Percentiles rank a stretch among this genome's conserved stretches.
These are phyloP conservation scores for Papilio polytes DNA, from an alignment of 1,140 invertebrate genomes.

Conservation along the genomic window DNA sequence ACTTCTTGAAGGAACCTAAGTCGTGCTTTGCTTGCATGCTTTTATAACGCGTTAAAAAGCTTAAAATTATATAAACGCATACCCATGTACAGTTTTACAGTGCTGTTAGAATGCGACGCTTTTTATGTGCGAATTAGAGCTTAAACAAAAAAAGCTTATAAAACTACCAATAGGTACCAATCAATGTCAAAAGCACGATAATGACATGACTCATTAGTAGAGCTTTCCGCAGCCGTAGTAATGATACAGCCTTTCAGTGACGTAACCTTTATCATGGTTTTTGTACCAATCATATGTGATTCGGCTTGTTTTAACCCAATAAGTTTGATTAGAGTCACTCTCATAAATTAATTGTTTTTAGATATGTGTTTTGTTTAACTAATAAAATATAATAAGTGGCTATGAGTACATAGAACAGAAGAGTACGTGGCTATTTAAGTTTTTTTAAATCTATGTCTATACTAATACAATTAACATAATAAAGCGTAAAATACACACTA, in stretches of 20 bases:
- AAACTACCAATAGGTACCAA: not conserved
- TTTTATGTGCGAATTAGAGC: not conserved
- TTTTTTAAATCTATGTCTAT: too few species aligned
- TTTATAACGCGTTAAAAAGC: too few species aligned
- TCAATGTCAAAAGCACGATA: slow-evolving; percentile 12
- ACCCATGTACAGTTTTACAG: too few species aligned
- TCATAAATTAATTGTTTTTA: not conserved
- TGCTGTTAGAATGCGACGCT: not conserved
- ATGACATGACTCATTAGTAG: slow-evolving; percentile 24
- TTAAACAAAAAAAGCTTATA: not conserved
- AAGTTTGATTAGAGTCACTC: not conserved
- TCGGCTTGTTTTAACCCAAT: not conserved
- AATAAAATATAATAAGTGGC: not conserved
- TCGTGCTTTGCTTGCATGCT: too few species aligned
- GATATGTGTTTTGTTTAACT: not conserved
- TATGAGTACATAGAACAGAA: too few species aligned
- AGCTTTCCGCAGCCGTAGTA: not conserved
- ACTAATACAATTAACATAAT: too few species aligned
- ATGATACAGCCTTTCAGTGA: slow-evolving; percentile 10
- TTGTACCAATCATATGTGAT: not conserved
- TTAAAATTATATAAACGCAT: not conserved
- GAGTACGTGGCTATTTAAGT: too few species aligned
- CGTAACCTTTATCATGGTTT: not conserved
- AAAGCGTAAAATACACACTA: too few species aligned
- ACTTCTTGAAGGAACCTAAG: too few species aligned